Conservation (phyloP, 2,113 vertebrate genomes). For the Sylvicapra grimmia region DNA sequence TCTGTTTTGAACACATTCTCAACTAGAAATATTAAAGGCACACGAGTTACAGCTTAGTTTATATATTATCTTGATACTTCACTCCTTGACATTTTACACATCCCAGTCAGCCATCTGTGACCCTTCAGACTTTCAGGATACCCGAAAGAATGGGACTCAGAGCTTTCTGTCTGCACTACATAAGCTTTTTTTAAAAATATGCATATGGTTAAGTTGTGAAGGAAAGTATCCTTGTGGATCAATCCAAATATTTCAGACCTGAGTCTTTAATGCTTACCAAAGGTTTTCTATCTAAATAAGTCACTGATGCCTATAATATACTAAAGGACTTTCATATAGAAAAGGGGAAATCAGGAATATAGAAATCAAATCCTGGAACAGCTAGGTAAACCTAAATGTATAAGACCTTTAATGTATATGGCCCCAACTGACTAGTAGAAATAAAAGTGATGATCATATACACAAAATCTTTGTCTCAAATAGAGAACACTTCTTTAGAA, state of each 20-base stretch:
- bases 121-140: background rate
- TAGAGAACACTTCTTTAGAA: constrained; percentile 20
- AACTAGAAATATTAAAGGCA: constrained; percentile 41
- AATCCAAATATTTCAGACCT: constrained; percentile 18
- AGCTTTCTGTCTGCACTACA: background rate
- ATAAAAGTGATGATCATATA: constrained; percentile 17
- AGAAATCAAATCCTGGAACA: constrained; percentile 10
- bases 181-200: constrained; percentile 27
- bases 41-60: background rate
- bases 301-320: background rate
- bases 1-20: constrained; percentile 39
- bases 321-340: background rate
- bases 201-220: background rate
- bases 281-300: constrained; percentile 35
- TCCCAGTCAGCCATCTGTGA: background rate
- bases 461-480: background rate
- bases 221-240: background rate
- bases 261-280: constrained; percentile 19
- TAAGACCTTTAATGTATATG: constrained; percentile 4
- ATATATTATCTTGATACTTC: constrained; percentile 7
- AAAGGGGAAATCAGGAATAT: background rate
- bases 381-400: constrained; percentile 34
- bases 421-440: background rate
- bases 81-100: constrained; percentile 28
- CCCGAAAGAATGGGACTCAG: background rate